Conservation (phyloP, 2,113 vertebrate species). For the Vicugna pacos region DNA sequence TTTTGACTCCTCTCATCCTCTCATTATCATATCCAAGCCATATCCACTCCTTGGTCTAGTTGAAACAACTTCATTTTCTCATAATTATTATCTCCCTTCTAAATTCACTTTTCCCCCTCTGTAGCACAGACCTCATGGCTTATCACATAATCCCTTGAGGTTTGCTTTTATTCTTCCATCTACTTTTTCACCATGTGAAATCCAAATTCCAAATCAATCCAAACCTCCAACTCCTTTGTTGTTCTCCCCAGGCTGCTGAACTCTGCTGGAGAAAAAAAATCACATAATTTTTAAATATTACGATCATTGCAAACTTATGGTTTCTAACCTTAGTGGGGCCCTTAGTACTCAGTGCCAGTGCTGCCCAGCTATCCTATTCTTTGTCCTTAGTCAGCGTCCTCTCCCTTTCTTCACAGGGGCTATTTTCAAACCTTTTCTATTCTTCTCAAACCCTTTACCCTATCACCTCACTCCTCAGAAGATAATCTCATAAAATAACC, state of each 20-base stretch:
- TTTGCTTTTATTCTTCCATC: neutral
- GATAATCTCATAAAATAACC: neutral
- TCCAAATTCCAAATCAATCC: neutral
- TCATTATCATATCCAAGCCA: neutral
- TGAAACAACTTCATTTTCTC: neutral
- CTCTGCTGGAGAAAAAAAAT: neutral
- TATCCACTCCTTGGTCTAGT: neutral
- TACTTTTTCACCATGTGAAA: neutral
- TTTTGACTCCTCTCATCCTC: neutral
- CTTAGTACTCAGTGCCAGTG: neutral
- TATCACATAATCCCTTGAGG: neutral
- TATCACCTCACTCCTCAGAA: neutral
- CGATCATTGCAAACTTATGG: neutral
- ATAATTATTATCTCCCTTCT: neutral
- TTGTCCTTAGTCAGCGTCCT: neutral
- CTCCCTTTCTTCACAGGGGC: neutral
- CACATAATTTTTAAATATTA: neutral
- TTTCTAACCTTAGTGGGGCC: neutral
- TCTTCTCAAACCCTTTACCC: neutral
- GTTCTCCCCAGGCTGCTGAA: neutral
- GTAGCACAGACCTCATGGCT: neutral
- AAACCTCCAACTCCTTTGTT: neutral
- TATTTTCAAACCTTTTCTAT: neutral
- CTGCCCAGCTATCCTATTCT: neutral
- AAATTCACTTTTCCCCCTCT: neutral